Evolutionary conservation across 2,888 invertebrate species (phyloP), one percentile per base, ranked within the genome.

Genomic region (Alviniconcha strummeri): DNA sequence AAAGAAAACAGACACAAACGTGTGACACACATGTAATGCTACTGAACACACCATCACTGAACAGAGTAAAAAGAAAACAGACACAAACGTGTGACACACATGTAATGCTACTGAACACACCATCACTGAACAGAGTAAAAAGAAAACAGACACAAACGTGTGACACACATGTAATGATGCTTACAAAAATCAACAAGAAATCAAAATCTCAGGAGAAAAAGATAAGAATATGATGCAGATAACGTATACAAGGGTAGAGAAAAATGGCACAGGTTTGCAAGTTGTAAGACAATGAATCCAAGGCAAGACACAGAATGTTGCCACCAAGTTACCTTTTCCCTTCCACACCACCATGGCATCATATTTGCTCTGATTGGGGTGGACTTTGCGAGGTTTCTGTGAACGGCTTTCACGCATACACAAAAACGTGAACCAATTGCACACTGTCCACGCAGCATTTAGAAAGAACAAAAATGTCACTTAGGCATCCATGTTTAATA

Each of bases 271-370:
- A 36, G 36, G 36, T 36, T 36, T 36, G 36, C 3, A 3, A 36
- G 36, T 36, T 36, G 36, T 36, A 36, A 36, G 36, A 36, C 36
- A 36, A 36, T 36, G 36, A 36, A 36, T 36, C 36, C 36, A 36
- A 36, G 3, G 36, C 36, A 36, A 36, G 36, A 36, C 36, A 36
- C 36, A 36, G 36, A 36, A 36, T 36, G 36, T 36, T 36, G 36
- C 36, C 36, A 36, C 36, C 36, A 3, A 36, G 36, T 36, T 87
- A 88, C 91, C 90, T 91, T 90, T 92, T 86, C 92, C 92, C 89
- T 91, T 92, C 92, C 91, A 93, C 76, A 92, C 90, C 82, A 93
- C 91, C 76, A 92, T 88, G 67, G 92, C 92, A 89, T 93, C 92
- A 89, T 91, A 93, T 71, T 89, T 87, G 81, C 89, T 88, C 82